Base-by-base conservation (phyloP, 2,113 vertebrate genomes). In the Daphoenositta chrysoptera region DNA sequence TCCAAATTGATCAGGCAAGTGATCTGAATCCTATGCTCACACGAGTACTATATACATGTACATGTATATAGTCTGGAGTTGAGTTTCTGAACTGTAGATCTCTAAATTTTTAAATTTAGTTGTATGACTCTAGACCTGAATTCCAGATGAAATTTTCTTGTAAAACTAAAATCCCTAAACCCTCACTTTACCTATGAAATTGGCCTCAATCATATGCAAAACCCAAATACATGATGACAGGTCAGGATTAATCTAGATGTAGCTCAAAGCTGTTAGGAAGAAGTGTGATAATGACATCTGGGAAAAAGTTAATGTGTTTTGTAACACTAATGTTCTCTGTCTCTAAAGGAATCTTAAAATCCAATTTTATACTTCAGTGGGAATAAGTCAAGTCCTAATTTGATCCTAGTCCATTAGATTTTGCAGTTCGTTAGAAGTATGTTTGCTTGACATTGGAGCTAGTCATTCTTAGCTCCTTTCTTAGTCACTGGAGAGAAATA, bases 351-450 rank as follows among this genome's bases (percentile, higher is more conserved):
- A 64, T 57, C n/a, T 72, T 60, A 84, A 93, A 89, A 93, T 61
- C 40, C 18, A 60, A 57, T 96, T 91, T 94, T 78, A 91, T 77
- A 87, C 60, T 77, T 89, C 77, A 73, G 28, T 61, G n/a, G 42
- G 37, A 89, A 77, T 77, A 94, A 91, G 40, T 76, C 63, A 83
- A 87, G 48, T 69, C 37, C n/a, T 81, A 89, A 89, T 87, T 91
- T 77, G 50, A 28, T 89, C 48, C 18, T 44, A 80, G 58, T 60
- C 37, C 81, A 89, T 83, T 93, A 60, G 44, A 89, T 60, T 80
- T 44, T 56, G 24, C 37, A 64, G 33, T 80, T 69, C 0, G 0
- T 87, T 80, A 64, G 44, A 85, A 40, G 33, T 33, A 18, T 39
- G 24, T 77, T 86, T 80, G 8, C 39, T 77, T 94, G 76, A 80